Evolutionary conservation across 2,113 vertebrate genomes (phyloP), one percentile per base, ranked within the genome.

Genomic region (Mesoclemmys tuberculata): DNA sequence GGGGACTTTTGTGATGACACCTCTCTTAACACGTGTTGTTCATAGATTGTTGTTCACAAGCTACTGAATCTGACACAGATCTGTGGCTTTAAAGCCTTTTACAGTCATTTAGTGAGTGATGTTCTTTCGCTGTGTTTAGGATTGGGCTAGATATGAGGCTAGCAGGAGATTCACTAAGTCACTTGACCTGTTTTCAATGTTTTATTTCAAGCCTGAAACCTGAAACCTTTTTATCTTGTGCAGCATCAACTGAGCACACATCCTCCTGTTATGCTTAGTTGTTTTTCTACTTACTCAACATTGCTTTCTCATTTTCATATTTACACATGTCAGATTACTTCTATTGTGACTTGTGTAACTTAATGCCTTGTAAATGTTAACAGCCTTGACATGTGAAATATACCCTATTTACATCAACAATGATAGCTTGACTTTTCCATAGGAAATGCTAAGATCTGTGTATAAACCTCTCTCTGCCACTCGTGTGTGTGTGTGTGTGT

Each of bases 51-150:
- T 64, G 3, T 85, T 35, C 10, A 2, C 7, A 52, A 56, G 13
- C 2, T 87, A 26, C 88, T 74, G 74, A 85, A 10, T 58, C 29
- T 64, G 41, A 6, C 85, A 92, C 71, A 35, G 21, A 3, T 79
- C 91, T 84, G 54, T 81, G 75, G 5, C 51, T 92, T 77, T 74
- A 91, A 88, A 92, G 41, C 19, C 89, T 94, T 94, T 95, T 78
- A n/a, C n/a, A 93, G 56, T 10, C 92, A 58, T 46, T 68, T 93
- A 80, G 1, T 3, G 3, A 90, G 22, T 19, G 89, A 54, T 95
- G 89, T 93, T 95, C 35, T 74, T 88, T 94, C 3, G 0, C 52
- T 64, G 0, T 90, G 49, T 64, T 90, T 94, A 90, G n/a, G 35
- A 83, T 6, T 87, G 75, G 90, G 14, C 92, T 94, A 91, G 49